These are phyloP conservation scores for Eolophus roseicapilla DNA, from an alignment of 2,113 vertebrate genomes.

Conservation along the genomic window DNA sequence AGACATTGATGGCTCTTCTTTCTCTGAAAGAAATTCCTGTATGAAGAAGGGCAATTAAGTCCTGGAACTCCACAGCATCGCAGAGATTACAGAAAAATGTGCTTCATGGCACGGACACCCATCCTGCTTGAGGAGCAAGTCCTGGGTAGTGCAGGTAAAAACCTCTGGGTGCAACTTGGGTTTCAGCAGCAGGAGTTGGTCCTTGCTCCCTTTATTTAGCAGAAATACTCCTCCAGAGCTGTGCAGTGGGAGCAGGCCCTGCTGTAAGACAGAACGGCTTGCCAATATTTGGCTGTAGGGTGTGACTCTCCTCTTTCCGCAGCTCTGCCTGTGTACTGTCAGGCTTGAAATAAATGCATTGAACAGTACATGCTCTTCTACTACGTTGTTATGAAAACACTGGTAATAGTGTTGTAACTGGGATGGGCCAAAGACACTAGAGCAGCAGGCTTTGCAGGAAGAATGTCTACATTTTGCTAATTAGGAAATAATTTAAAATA, in stretches of 20 bases:
- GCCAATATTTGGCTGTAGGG: background rate
- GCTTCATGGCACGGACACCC: fast-evolving
- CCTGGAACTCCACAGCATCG: no score
- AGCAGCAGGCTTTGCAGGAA: background rate
- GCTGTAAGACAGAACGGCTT: background rate
- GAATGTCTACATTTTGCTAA: background rate
- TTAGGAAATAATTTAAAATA: background rate
- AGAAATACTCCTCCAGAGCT: background rate
- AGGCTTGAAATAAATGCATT: background rate
- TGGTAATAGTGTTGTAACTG: background rate
- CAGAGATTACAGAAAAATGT: fast-evolving
- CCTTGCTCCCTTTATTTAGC: background rate
- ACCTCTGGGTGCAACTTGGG: fast-evolving
- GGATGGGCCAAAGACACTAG: background rate
- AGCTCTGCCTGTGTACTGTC: background rate
- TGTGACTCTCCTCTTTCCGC: background rate
- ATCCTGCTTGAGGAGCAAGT: background rate
- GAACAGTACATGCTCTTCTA: background rate
- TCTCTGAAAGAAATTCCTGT: background rate
- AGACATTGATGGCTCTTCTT: fast-evolving
- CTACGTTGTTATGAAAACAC: background rate
- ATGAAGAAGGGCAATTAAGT: background rate
- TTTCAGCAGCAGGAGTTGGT: background rate
- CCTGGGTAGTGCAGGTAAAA: background rate
- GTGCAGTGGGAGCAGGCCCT: fast-evolving